These are phyloP conservation scores for Idris sp. DNA, from an alignment of 1,140 invertebrate genomes.

Conservation along the genomic window DNA sequence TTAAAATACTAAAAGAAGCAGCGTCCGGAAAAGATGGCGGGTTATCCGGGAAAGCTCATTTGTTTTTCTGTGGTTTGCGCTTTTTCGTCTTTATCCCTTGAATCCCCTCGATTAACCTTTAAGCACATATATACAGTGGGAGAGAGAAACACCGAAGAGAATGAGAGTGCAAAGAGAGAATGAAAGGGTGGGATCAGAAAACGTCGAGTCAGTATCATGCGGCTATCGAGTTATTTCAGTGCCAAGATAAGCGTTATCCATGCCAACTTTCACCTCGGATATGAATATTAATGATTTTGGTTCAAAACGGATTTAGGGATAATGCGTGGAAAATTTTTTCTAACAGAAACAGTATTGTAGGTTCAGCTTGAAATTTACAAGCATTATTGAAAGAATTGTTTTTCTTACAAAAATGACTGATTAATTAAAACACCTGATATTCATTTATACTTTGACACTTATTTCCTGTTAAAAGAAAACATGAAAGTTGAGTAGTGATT, in stretches of 20 bases:
- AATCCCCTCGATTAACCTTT: conserved; percentile 44
- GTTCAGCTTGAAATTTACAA: no score
- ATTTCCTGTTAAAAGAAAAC: no score
- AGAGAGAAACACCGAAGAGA: conserved; percentile 33
- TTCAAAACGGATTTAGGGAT: conserved; percentile 54
- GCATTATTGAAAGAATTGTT: no score
- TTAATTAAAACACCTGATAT: no score
- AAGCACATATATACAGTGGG: conserved; percentile 4
- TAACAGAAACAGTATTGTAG: no score
- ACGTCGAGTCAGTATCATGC: conserved; percentile 69
- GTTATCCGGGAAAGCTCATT: not conserved
- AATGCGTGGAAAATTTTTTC: conserved; percentile 58
- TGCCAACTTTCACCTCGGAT: conserved; percentile 61
- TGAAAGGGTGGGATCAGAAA: conserved; percentile 68
- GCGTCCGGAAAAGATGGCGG: not conserved
- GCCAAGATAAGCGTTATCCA: conserved; percentile 73
- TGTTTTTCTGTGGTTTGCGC: conserved; percentile 22
- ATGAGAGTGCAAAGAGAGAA: conserved; percentile 54
- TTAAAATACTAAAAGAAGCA: not conserved
- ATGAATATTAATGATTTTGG: conserved; percentile 74
- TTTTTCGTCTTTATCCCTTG: conserved; percentile 34
- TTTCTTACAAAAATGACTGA: no score
- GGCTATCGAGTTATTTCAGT: conserved; percentile 74
- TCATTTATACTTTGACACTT: no score
- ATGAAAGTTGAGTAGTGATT: no score